phyloP scores from a whole-genome alignment of 1,140 invertebrate genomes.

The Copidosoma floridanum region DNA sequence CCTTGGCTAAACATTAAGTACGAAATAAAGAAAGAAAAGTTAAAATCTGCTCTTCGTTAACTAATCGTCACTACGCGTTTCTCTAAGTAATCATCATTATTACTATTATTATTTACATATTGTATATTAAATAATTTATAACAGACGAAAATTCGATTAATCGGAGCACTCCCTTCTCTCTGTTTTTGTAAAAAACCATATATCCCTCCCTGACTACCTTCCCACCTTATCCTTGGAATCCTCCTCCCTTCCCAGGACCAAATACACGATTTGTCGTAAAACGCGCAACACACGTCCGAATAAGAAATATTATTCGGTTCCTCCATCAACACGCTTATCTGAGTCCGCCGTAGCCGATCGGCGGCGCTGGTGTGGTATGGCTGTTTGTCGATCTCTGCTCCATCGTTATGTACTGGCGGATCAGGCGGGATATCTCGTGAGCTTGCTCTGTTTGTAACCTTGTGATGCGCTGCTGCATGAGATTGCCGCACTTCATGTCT shows the following conservation, averaged over 20 bases:
- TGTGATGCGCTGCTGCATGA: constrained; percentile 94
- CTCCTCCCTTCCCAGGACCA: neutral
- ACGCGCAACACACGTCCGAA: constrained; percentile 16
- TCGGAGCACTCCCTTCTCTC: constrained; percentile 8
- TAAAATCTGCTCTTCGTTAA: constrained; percentile 4
- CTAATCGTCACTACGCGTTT: constrained; percentile 25
- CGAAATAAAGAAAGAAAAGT: constrained; percentile 1
- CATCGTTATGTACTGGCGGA: constrained; percentile 93
- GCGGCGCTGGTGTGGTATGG: constrained; percentile 39
- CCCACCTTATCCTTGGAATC: neutral
- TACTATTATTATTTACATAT: too few species aligned
- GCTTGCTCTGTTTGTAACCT: constrained; percentile 96
- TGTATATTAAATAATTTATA: neutral
- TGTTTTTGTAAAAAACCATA: too few species aligned
- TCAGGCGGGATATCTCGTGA: constrained; percentile 90
- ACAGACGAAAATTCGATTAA: constrained; percentile 19
- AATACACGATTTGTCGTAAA: neutral
- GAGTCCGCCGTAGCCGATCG: constrained; percentile 45
- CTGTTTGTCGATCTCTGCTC: constrained; percentile 62
- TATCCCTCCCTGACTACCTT: neutral
- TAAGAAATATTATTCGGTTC: too few species aligned
- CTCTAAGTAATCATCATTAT: too few species aligned
- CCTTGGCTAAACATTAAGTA: constrained; percentile 15
- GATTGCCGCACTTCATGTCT: constrained; percentile 95
- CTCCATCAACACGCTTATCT: too few species aligned